Base-by-base conservation (phyloP, 2,888 invertebrate genomes). In the Nephrotoma flavescens region DNA sequence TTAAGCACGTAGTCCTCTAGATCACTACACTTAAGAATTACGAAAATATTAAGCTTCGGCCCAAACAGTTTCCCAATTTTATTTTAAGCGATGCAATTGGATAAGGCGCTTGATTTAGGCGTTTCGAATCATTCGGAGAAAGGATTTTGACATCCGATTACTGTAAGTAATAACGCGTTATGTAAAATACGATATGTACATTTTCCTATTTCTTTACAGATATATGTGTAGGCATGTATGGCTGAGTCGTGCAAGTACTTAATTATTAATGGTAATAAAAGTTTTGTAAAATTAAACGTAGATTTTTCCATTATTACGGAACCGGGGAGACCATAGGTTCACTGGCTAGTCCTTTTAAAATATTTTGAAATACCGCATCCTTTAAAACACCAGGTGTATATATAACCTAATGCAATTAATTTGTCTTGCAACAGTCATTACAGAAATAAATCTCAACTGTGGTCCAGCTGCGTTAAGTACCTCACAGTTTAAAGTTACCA, bases 331-430 rank as follows among this genome's bases (percentile, higher is more conserved):
- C 91, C 91, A 97, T 94, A 4, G 94, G 93, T 89, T 95, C 93
- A 19, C 95, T 96, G 41, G 93, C 93, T 9, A 98, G 92, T 0
- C 94, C 96, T 89, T 95, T 94, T 42, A 97, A 90, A 45, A 97
- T 95, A 91, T 98, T 98, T 89, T 94, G 93, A 0, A n/a, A n/a
- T n/a, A n/a, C n/a, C n/a, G n/a, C n/a, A n/a, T n/a, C n/a, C n/a
- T n/a, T n/a, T n/a, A n/a, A n/a, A n/a, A n/a, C n/a, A n/a, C n/a
- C n/a, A n/a, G n/a, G n/a, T n/a, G n/a, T n/a, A n/a, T n/a, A n/a
- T n/a, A n/a, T n/a, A n/a, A n/a, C n/a, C n/a, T n/a, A n/a, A n/a
- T n/a, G n/a, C n/a, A n/a, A n/a, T n/a, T n/a, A n/a, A n/a, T n/a
- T n/a, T n/a, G n/a, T n/a, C n/a, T n/a, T n/a, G n/a, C n/a, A n/a